phyloP scores from a whole-genome alignment of 1,140 invertebrate genomes.

The Rhysida immarginata region DNA sequence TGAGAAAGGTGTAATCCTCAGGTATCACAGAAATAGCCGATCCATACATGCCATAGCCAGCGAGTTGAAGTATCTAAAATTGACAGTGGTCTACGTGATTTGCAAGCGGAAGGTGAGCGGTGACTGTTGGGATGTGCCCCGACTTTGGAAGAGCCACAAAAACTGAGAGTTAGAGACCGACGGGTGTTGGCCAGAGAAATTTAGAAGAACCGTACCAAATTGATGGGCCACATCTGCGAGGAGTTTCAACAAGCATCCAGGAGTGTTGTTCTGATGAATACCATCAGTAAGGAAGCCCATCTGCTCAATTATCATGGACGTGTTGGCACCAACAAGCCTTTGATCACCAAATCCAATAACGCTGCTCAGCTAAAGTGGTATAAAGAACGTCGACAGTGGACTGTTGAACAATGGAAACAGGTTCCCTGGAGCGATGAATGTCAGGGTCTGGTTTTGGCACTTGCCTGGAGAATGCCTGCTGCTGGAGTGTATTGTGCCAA shows the following conservation, averaged over 20 bases:
- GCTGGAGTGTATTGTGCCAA: neutral
- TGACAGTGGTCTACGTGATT: neutral
- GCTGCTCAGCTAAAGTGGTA: neutral
- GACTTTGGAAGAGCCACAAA: neutral
- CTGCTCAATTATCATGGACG: neutral
- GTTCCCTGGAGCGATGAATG: neutral
- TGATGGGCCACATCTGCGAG: neutral
- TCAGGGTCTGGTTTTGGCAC: neutral
- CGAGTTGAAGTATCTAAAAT: neutral
- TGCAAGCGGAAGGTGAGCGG: neutral
- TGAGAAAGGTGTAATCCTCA: neutral
- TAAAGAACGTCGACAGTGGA: neutral
- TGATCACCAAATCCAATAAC: neutral
- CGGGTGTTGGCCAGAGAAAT: neutral
- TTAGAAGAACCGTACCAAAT: neutral
- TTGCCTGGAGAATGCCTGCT: neutral
- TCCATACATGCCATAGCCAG: neutral
- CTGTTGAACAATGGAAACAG: neutral
- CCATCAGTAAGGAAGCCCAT: neutral
- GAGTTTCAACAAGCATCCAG: neutral
- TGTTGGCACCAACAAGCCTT: neutral
- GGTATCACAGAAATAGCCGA: neutral
- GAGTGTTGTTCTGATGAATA: neutral
- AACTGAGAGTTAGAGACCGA: neutral
- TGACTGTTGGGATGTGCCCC: neutral